Base-by-base conservation (phyloP, 2,888 invertebrate genomes). In the Synanthedon formicaeformis region DNA sequence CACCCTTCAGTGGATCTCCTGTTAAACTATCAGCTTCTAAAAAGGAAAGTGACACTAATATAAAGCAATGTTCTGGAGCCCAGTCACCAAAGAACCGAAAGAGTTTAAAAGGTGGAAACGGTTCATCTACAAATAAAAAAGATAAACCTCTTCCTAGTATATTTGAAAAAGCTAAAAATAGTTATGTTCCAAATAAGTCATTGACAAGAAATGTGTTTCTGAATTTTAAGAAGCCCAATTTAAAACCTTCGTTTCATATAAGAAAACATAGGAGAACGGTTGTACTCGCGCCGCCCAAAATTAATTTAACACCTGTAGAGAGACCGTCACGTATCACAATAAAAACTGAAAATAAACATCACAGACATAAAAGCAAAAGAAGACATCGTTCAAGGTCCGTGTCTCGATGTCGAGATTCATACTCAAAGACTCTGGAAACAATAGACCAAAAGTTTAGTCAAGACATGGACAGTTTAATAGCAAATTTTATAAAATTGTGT, bases 341-440 rank as follows among this genome's bases (percentile, higher is more conserved):
- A 4, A 86, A 86, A 73, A 83, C 80, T 48, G 86, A 88, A 63
- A 81, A 65, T 55, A 84, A 79, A 68, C 87, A 86, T 63, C 88
- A 87, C 55, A 73, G 83, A 54, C 88, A 87, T 58, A 76, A 85
- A 62, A 85, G 84, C 65, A 85, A 81, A 75, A 69, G 84, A 60
- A 74, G 84, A 58, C 85, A 86, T 67, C 73, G 86, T 41, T 88
- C 88, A 13, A 73, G 87, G 59, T 88, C 88, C 1, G 84, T 77
- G 18, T 88, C 87, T 0, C 77, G 78, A 60, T 83, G 82, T 60
- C 69, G 87, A 56, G 87, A 88, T 50, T 68, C 91, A 51, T 92
- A 90, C 75, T 90, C 91, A 58, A 93, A 90, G 79, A 89, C 91
- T 57, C 88, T 88, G 54, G 93, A 92, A 64, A 88, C 89, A 3